Percentiles rank a stretch among this genome's conserved stretches.
Evolutionary conservation across 2,888 invertebrate species (phyloP).

Genomic region (Nebria brevicollis): DNA sequence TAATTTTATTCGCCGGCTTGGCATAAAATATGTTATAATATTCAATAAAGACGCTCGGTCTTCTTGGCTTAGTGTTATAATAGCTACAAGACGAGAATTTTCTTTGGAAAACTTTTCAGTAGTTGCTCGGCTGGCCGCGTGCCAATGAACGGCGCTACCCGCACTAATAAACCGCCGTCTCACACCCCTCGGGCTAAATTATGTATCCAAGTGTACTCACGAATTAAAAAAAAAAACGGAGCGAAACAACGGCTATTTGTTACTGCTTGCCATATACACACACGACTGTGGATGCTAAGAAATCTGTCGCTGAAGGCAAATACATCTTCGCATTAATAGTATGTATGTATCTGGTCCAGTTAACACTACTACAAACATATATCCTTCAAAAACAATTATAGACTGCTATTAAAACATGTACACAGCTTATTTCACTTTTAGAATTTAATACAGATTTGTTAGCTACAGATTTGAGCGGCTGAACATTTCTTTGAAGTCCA

Average conservation of each 20-base stretch:
- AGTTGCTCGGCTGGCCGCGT: neutral
- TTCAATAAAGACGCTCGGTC: slow-evolving; percentile 3
- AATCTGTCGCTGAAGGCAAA: neutral
- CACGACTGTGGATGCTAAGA: neutral
- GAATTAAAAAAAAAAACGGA: neutral
- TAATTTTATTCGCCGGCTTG: slow-evolving; percentile 3
- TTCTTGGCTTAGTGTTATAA: neutral
- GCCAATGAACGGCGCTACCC: neutral
- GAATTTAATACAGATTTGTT: no score
- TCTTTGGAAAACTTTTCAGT: neutral
- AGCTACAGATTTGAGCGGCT: no score
- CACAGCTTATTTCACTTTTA: no score
- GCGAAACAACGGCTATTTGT: slow-evolving; percentile 1
- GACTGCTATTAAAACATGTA: no score
- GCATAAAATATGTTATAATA: slow-evolving; percentile 13
- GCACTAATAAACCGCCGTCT: neutral
- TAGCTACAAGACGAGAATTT: neutral
- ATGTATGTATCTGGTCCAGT: neutral
- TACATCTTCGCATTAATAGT: neutral
- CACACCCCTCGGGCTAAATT: neutral
- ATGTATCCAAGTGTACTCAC: neutral
- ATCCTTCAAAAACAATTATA: no score
- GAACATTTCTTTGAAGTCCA: no score
- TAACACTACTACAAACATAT: neutral
- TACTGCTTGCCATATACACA: neutral